phyloP scores from a whole-genome alignment of 2,113 vertebrate species.

The Crocuta crocuta region DNA sequence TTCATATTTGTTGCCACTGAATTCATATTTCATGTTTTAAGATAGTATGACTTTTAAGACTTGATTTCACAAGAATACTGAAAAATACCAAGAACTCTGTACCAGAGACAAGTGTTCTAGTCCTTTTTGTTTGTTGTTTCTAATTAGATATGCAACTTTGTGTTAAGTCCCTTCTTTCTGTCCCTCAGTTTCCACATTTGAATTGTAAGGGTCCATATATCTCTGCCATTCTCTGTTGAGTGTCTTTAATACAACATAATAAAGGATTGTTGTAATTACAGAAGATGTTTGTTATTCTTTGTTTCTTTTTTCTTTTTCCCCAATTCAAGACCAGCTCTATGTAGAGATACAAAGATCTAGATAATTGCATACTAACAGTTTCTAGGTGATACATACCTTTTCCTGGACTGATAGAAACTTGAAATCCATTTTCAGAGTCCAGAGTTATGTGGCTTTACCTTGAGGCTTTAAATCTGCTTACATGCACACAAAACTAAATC shows the following conservation, averaged over 20 bases:
- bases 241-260: background rate
- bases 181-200: background rate
- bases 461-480: background rate
- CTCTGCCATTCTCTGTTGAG: background rate
- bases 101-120: background rate
- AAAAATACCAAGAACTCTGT: background rate
- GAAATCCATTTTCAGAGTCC: background rate
- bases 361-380: background rate
- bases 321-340: background rate
- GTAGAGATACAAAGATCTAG: background rate
- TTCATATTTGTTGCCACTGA: background rate
- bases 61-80: background rate
- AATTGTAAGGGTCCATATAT: background rate
- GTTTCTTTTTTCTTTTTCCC: background rate
- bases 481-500: background rate
- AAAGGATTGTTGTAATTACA: background rate
- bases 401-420: background rate
- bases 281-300: background rate
- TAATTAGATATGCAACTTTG: background rate
- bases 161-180: background rate
- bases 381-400: background rate
- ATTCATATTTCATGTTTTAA: background rate
- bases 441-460: background rate
- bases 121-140: background rate
- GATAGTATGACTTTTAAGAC: background rate